Evolutionary conservation across 2,113 vertebrate genomes (phyloP).

Genomic region (Rissa tridactyla): DNA sequence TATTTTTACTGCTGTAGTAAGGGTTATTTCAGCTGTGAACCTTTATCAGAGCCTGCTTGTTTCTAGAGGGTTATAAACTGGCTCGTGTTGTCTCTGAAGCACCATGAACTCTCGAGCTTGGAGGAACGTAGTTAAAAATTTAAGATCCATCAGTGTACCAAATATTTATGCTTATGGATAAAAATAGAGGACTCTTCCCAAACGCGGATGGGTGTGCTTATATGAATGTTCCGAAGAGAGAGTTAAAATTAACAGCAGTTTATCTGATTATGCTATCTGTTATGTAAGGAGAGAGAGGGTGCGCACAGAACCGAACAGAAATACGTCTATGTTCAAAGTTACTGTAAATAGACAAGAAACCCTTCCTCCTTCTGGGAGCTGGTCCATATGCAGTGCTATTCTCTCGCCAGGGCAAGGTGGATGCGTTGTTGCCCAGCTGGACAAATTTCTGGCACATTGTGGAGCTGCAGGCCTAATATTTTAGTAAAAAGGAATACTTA

Average conservation of each 20-base stretch:
- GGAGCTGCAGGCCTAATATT: neutral
- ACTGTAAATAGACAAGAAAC: neutral
- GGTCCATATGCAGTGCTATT: accelerated
- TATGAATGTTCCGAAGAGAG: neutral
- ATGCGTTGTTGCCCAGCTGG: neutral
- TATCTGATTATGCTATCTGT: neutral
- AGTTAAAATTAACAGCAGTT: slow-evolving; percentile 42
- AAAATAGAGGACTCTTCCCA: slow-evolving; percentile 28
- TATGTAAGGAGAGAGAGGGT: neutral
- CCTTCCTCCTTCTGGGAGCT: neutral
- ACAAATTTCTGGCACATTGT: neutral
- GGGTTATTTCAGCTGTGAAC: slow-evolving; percentile 55
- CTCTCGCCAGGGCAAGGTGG: neutral
- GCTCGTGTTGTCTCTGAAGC: neutral
- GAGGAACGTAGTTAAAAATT: slow-evolving; percentile 31
- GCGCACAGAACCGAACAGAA: neutral
- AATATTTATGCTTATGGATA: slow-evolving; percentile 46
- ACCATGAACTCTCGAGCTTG: neutral
- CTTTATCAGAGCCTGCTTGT: slow-evolving; percentile 44
- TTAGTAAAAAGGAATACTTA: neutral
- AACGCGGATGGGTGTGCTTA: neutral
- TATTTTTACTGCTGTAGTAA: slow-evolving; percentile 36
- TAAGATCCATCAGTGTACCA: slow-evolving; percentile 33
- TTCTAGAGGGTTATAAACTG: slow-evolving; percentile 56
- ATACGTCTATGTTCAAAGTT: neutral